These are phyloP conservation scores for Enteromius mattozi DNA, from an alignment of 2,797 vertebrate species.

Conservation along the genomic window DNA sequence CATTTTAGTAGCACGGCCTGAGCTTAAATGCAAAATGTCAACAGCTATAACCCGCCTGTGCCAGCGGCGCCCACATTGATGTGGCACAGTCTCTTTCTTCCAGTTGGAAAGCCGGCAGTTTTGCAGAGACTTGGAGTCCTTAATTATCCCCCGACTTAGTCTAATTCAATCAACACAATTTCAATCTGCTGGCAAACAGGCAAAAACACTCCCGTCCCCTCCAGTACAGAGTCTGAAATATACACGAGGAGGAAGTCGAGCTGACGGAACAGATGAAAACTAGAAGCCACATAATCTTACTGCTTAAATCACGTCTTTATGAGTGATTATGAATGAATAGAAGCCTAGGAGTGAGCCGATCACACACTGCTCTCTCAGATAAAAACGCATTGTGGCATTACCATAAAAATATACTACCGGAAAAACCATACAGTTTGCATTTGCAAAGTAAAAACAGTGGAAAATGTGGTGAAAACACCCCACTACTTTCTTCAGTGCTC, in stretches of 20 bases:
- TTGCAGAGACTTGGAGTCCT: constrained; percentile 80
- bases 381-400: not conserved
- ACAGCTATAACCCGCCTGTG: constrained; percentile 76
- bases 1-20: constrained; percentile 66
- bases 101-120: constrained; percentile 81
- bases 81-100: constrained; percentile 81
- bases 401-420: not conserved
- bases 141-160: constrained; percentile 85
- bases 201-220: constrained; percentile 63
- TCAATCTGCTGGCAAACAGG: constrained; percentile 80
- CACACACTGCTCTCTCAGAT: not conserved
- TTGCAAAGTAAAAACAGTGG: not conserved
- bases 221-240: constrained; percentile 64
- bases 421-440: not conserved
- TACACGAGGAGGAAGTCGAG: constrained; percentile 77
- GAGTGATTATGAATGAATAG: constrained; percentile 51
- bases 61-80: constrained; percentile 79
- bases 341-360: constrained; percentile 46
- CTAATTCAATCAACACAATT: constrained; percentile 86
- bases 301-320: constrained; percentile 66
- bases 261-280: constrained; percentile 77
- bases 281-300: constrained; percentile 75
- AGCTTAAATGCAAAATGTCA: constrained; percentile 77
- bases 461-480: not conserved
- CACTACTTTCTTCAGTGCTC: not conserved